Conservation (phyloP, 2,113 vertebrate species). For the Pholis gunnellus region DNA sequence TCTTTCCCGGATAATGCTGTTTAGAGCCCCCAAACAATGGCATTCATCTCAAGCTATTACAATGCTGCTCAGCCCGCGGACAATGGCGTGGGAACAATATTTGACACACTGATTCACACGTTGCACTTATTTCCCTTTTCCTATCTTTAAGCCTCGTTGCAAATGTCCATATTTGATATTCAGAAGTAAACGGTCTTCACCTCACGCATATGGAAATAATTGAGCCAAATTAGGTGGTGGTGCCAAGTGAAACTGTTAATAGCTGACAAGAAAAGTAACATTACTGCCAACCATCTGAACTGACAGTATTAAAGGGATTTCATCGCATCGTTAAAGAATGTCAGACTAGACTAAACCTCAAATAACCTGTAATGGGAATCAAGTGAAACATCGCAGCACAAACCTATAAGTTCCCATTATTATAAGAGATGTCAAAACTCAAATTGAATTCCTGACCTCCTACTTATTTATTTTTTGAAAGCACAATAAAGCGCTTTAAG, state of each 20-base stretch:
- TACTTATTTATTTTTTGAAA: neutral
- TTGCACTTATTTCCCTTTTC: neutral
- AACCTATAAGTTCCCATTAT: neutral
- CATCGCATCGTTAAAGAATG: neutral
- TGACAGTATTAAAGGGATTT: neutral
- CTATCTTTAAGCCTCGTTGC: neutral
- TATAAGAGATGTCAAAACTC: neutral
- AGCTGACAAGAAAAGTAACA: constrained; percentile 1
- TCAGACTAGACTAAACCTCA: neutral
- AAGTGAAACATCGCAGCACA: neutral
- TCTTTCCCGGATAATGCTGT: constrained; percentile 55
- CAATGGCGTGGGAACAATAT: constrained; percentile 65
- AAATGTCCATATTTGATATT: neutral
- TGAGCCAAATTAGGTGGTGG: neutral
- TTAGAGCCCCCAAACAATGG: constrained; percentile 65
- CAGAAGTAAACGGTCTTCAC: neutral
- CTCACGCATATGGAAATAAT: neutral
- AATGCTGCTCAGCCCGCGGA: constrained; percentile 46
- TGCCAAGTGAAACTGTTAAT: constrained; percentile 1
- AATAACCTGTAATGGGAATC: neutral
- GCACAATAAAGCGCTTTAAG: neutral
- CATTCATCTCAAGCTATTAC: constrained; percentile 56
- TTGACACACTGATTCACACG: constrained; percentile 22
- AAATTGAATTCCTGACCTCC: neutral
- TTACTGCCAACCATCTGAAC: neutral